Conservation (phyloP, 1,140 invertebrate genomes). For the Ceratina calcarata region DNA sequence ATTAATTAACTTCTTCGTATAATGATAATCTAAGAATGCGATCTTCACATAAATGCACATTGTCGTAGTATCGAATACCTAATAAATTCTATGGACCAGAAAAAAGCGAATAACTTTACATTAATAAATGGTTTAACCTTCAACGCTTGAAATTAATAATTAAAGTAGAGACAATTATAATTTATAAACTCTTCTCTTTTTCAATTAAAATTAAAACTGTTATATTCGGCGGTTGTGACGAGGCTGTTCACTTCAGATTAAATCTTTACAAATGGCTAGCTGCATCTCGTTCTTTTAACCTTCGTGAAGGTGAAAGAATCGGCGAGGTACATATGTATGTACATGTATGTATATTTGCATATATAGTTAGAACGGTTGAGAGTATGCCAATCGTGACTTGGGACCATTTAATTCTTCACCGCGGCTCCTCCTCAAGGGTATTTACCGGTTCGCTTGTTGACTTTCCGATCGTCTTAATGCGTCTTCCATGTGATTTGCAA, state of each 20-base stretch:
- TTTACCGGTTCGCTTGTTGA: slow-evolving; percentile 8
- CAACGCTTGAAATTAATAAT: no score
- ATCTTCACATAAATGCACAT: no score
- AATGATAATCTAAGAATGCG: background rate
- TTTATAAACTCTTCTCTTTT: background rate
- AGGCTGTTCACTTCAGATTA: slow-evolving; percentile 8
- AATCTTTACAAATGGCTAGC: slow-evolving; percentile 10
- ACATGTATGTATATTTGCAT: slow-evolving; percentile 1
- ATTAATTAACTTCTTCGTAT: background rate
- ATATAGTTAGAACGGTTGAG: slow-evolving; percentile 19
- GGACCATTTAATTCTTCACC: slow-evolving; percentile 10
- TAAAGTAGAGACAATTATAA: background rate
- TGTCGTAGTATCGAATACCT: no score
- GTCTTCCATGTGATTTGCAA: background rate
- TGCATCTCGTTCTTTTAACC: slow-evolving; percentile 46
- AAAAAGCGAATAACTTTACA: no score
- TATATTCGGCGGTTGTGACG: background rate
- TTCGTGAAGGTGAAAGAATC: slow-evolving; percentile 58
- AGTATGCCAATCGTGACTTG: slow-evolving; percentile 31
- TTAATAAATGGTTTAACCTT: no score
- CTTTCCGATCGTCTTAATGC: background rate
- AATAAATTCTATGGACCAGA: no score
- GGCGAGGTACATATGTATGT: slow-evolving; percentile 20
- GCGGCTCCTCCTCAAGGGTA: slow-evolving; percentile 6
- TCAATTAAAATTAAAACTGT: background rate